Base-by-base conservation (phyloP, 2,113 vertebrate genomes). In the Oenanthe melanoleuca region DNA sequence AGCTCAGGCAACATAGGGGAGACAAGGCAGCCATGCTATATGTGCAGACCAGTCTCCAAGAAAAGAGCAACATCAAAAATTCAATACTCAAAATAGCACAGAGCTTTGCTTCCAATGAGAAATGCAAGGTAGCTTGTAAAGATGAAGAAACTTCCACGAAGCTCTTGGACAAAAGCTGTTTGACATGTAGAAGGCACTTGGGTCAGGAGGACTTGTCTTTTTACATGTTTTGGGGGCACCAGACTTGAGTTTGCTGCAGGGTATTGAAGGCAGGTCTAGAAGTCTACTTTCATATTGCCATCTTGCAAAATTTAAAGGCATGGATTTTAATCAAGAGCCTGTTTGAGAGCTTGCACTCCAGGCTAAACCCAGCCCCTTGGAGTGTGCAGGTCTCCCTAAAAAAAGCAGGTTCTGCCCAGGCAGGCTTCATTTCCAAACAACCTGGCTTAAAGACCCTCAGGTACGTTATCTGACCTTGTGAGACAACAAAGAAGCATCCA, bases 401-500 rank as follows among this genome's bases (percentile, higher is more conserved):
- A 65, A 38, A 15, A 12, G 1, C 17, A 74, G 18, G 11, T 70
- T 56, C 37, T 79, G 53, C 49, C 31, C 2, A 0, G 47, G 31
- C 16, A 66, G 17, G 17, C 31, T 77, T 65, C 18, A 44, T 11
- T 45, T 81, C 61, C 20, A n/a, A 61, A 31, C 21, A 53, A 44
- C 33, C 37, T 24, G 16, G 10, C 21, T 67, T 61, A 56, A 15
- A 63, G 40, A 42, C 12, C 20, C 24, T 7, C 4, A 2, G 25
- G 45, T 53, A 49, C 1, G 0, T 40, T 56, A 12, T n/a, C n/a
- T 74, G 74, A 81, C 40, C 25, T 45, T 29, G 49, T 19, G 17
- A 92, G 29, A 53, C 0, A 5, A 52, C 14, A 61, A 50, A 71
- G 38, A 72, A 1, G 0, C 1, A 6, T 18, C 10, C 40, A 63